Evolutionary conservation across 2,888 invertebrate genomes (phyloP).

Genomic region (Uloborus plumipes): DNA sequence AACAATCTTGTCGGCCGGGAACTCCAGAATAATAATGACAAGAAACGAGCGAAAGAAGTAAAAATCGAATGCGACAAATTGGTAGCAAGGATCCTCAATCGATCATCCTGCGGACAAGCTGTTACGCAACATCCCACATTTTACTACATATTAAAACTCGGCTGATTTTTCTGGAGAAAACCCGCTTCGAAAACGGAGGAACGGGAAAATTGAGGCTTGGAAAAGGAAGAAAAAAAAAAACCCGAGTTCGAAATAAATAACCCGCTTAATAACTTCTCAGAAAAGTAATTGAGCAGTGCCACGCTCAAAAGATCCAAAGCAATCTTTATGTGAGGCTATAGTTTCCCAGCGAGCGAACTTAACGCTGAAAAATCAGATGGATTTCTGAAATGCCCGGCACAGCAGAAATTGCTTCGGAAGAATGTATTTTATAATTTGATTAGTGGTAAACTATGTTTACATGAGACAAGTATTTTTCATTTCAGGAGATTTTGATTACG

Average conservation of each 20-base stretch:
- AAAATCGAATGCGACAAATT: not conserved
- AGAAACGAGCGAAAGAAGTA: not conserved
- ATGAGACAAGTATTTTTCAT: no score
- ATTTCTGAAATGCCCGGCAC: no score
- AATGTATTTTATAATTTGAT: no score
- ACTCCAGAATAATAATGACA: no score
- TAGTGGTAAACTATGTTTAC: no score
- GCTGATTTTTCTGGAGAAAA: conserved; percentile 10
- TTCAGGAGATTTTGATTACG: no score
- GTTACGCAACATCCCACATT: not conserved
- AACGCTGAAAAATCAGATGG: no score
- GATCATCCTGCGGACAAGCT: conserved; percentile 14
- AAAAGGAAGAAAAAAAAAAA: no score
- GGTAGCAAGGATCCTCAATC: conserved; percentile 7
- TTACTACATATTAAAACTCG: conserved; percentile 26
- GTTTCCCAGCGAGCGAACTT: no score
- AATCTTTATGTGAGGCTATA: not conserved
- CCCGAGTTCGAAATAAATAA: conserved; percentile 16
- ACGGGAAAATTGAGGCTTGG: not conserved
- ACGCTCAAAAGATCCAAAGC: conserved; percentile 1
- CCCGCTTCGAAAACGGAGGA: not conserved
- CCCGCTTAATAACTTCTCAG: conserved; percentile 22
- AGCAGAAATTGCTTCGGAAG: no score
- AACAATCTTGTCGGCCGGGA: no score
- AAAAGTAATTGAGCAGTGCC: conserved; percentile 11